Conservation (phyloP, 2,113 vertebrate species). For the Malurus cyaneus region DNA sequence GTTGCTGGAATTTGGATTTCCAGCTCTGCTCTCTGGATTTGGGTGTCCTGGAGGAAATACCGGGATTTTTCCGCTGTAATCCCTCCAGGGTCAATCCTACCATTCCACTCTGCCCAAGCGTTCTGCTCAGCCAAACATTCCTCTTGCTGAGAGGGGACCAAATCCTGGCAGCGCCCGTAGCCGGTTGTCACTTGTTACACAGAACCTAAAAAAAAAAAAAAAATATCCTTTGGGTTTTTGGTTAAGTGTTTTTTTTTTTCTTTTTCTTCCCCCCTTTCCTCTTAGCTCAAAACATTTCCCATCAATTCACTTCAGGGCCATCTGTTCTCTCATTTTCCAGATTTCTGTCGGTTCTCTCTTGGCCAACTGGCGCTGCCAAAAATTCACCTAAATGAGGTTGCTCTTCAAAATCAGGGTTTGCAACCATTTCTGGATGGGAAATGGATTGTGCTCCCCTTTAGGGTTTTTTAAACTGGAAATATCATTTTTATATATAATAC, state of each 20-base stretch:
- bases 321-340: constrained; percentile 78
- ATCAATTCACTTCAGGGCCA: constrained; percentile 71
- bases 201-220: constrained; percentile 16
- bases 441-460: not conserved
- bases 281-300: constrained; percentile 72
- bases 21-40: not conserved
- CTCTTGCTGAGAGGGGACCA: not conserved
- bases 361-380: constrained; percentile 11
- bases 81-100: not conserved
- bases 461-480: no score
- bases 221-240: constrained; percentile 61
- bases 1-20: not conserved
- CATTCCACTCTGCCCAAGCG: not conserved
- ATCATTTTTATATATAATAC: not conserved
- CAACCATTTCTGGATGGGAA: constrained; percentile 40
- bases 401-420: constrained; percentile 33
- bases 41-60: not conserved
- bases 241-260: not conserved
- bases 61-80: not conserved
- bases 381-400: not conserved
- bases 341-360: constrained; percentile 48
- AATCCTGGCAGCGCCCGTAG: not conserved
- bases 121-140: not conserved
- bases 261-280: not conserved
- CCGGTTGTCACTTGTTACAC: constrained; percentile 50